phyloP scores from a whole-genome alignment of 2,113 vertebrate genomes.

The Petroica traversi region DNA sequence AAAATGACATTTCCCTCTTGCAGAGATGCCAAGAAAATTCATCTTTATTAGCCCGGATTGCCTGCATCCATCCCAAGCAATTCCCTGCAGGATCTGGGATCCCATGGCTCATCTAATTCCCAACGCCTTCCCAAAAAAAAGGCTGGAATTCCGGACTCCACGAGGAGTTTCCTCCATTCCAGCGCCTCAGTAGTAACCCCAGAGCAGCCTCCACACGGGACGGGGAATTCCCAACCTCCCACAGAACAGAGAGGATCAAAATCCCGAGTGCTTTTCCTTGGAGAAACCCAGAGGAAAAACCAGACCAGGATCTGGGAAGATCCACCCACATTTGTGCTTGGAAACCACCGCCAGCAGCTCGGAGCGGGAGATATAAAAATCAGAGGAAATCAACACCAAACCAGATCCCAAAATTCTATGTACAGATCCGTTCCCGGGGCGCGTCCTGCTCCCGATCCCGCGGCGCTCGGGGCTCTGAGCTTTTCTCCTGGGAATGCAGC shows the following conservation, averaged over 20 bases:
- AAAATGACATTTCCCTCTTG: not conserved
- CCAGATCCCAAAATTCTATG: not conserved
- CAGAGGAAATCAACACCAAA: slow-evolving; percentile 31
- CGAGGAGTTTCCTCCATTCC: not conserved
- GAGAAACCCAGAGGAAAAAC: not conserved
- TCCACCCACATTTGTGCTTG: slow-evolving; percentile 8
- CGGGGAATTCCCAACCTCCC: not conserved
- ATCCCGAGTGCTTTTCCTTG: not conserved
- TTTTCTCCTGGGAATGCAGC: not conserved
- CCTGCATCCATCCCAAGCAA: not conserved
- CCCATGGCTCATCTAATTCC: accelerated
- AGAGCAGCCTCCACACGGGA: not conserved
- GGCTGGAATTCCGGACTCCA: not conserved
- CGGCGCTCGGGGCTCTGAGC: not conserved
- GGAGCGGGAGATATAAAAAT: slow-evolving; percentile 18
- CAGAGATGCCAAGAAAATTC: not conserved
- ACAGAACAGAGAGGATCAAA: not conserved
- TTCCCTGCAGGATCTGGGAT: not conserved
- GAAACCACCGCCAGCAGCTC: not conserved
- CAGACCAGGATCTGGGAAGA: not conserved
- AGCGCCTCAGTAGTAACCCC: not conserved
- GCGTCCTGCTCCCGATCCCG: not conserved
- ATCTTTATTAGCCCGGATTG: not conserved
- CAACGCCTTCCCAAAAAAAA: accelerated
- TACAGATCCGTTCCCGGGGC: not conserved